A percentile compares a stretch with the other conserved stretches of the same genome.
These are phyloP conservation scores for Drosophila ironensis DNA, from an alignment of 1,140 invertebrate genomes.

Conservation along the genomic window DNA sequence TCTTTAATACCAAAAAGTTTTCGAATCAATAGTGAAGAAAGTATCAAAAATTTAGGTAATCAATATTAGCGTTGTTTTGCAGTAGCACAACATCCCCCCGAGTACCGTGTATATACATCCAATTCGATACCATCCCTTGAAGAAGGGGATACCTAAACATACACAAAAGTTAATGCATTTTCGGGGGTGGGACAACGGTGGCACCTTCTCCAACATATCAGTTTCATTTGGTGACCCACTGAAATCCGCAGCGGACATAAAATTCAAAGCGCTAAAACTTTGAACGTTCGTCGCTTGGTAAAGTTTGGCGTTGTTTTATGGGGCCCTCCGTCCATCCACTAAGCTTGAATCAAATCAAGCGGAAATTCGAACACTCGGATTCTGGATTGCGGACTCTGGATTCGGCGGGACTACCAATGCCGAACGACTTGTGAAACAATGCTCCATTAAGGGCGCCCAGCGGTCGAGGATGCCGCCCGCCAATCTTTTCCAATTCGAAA, in stretches of 20 bases:
- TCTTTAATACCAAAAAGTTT: too few relatives aligned
- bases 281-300: conserved; percentile 8
- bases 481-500: conserved; percentile 60
- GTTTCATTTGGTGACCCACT: conserved; percentile 59
- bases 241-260: conserved; percentile 41
- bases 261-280: conserved; percentile 53
- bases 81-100: not conserved
- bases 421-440: conserved; percentile 64
- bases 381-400: not conserved
- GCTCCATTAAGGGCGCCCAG: conserved; percentile 66
- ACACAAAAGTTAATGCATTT: conserved; percentile 46
- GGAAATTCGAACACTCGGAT: conserved; percentile 42
- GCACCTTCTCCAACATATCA: conserved; percentile 51
- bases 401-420: not conserved
- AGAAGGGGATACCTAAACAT: conserved; percentile 47
- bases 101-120: not conserved
- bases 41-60: too few relatives aligned
- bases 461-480: conserved; percentile 37
- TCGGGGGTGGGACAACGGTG: conserved; percentile 2
- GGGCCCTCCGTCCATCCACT: conserved; percentile 24
- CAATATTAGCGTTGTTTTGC: too few relatives aligned
- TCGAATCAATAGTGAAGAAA: too few relatives aligned
- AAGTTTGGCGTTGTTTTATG: conserved; percentile 62
- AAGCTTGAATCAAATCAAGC: conserved; percentile 66
- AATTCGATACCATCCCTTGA: not conserved